Evolutionary conservation across 2,113 vertebrate genomes (phyloP), one percentile per base, ranked within the genome.

Genomic region (Nothocercus nigrocapillus): DNA sequence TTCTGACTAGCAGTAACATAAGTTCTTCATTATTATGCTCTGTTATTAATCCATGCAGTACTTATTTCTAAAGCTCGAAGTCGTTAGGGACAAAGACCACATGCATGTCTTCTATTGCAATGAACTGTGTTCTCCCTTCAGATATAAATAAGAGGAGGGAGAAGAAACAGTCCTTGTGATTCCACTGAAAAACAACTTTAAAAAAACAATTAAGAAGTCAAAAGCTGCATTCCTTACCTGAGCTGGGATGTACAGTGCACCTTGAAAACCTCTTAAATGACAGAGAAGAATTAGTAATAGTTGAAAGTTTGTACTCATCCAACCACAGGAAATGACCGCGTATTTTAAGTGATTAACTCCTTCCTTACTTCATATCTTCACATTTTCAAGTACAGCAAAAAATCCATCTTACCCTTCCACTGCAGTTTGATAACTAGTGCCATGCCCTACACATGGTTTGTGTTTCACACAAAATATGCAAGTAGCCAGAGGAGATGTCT

Each of bases 261-360:
- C 88, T 90, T 96, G 93, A 87, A 94, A 96, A 74, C 66, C 67
- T 86, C 90, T 67, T 91, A 91, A 90, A 87, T 93, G 88, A 51
- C 83, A 95, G 66, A 75, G 88, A 34, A 94, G 76, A 81, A 90
- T 88, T 81, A 91, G 85, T 96, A 97, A 90, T 93, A 89, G 85
- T 73, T 95, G 83, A 87, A 94, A 90, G 90, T 93, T 94, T 78
- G 58, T 80, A 88, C 34, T 86, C 90, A 82, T 88, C 92, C 85
- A 89, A 88, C 86, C 89, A 91, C 74, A 82, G 97, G 97, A 97
- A 97, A 95, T 96, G 96, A 97, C 96, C 92, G n/a, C 17, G 42
- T 64, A 81, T 86, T 95, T 94, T 92, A 85, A 85, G 92, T 2
- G 0, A 78, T 97, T 97, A 97, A 95, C 96, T 93, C 90, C 94